phyloP scores from a whole-genome alignment of 2,113 vertebrate species.

The Cricetomys ansorgei region DNA sequence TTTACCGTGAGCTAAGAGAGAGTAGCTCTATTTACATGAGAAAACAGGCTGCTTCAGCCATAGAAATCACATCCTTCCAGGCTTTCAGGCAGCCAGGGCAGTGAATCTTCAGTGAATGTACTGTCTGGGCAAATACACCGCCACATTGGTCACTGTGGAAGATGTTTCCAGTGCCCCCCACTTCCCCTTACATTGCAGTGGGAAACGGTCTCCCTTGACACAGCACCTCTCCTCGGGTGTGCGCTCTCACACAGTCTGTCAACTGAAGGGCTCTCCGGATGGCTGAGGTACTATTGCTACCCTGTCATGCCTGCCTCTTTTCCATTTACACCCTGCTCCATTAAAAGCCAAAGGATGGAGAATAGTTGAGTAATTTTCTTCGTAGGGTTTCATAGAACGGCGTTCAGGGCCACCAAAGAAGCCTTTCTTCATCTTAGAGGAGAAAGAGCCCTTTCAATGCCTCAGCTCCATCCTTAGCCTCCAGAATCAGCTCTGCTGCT shows the following conservation, averaged over 20 bases:
- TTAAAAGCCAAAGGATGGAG: slow-evolving; percentile 39
- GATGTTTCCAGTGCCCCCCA: not conserved
- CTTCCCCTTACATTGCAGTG: not conserved
- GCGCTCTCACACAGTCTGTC: not conserved
- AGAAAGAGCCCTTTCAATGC: not conserved
- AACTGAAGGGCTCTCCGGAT: not conserved
- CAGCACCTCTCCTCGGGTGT: not conserved
- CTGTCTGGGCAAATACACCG: no score
- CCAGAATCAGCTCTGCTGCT: not conserved
- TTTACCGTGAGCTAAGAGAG: no score
- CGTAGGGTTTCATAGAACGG: not conserved
- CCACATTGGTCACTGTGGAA: no score
- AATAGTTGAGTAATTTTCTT: not conserved
- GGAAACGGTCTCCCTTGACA: not conserved
- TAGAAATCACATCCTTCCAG: no score
- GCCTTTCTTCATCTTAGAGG: not conserved
- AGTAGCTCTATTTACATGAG: no score
- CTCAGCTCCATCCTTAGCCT: not conserved
- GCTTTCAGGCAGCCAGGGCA: no score
- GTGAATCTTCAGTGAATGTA: no score
- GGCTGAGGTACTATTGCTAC: no score
- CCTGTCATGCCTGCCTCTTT: not conserved
- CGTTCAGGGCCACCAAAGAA: not conserved
- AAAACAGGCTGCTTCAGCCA: no score
- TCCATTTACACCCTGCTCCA: not conserved